Conservation (phyloP, 2,888 invertebrate species). For the Odontocolon sp. region DNA sequence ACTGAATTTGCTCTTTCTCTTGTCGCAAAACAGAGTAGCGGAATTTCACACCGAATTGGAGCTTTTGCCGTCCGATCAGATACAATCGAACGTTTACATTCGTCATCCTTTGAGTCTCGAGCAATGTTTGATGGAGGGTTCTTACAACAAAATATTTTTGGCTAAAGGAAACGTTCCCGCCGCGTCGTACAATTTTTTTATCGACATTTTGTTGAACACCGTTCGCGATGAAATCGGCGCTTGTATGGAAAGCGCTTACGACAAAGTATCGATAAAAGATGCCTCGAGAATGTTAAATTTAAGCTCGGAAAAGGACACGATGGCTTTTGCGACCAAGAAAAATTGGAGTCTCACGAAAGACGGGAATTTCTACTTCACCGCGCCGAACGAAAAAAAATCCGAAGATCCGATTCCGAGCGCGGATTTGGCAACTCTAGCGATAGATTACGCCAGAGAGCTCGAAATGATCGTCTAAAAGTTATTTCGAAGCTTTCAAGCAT, state of each 20-base stretch:
- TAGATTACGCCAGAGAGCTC: conserved; percentile 98
- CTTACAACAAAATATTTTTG: conserved; percentile 94
- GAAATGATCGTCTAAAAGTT: conserved; percentile 97
- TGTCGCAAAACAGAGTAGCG: conserved; percentile 97
- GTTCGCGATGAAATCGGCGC: conserved; percentile 98
- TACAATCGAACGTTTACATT: conserved; percentile 96
- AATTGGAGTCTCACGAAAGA: conserved; percentile 91
- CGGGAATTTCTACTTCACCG: conserved; percentile 91
- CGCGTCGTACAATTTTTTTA: conserved; percentile 97
- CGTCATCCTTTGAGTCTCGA: conserved; percentile 97
- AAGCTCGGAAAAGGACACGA: conserved; percentile 88
- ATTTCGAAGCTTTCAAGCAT: conserved; percentile 53
- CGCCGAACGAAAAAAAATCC: conserved; percentile 88
- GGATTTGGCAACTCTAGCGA: conserved; percentile 95
- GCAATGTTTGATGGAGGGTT: conserved; percentile 99
- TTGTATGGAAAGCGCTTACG: conserved; percentile 98
- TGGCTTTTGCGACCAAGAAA: conserved; percentile 91
- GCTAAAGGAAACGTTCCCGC: conserved; percentile 97
- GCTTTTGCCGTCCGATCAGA: conserved; percentile 93
- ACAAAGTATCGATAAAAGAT: conserved; percentile 92
- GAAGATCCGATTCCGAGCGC: conserved; percentile 93
- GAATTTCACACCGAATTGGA: conserved; percentile 99
- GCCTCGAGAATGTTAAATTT: conserved; percentile 95
- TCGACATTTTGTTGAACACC: conserved; percentile 97
- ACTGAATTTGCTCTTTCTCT: conserved; percentile 94